Base-by-base conservation (phyloP, 1,140 invertebrate genomes). In the Penaeus indicus region DNA sequence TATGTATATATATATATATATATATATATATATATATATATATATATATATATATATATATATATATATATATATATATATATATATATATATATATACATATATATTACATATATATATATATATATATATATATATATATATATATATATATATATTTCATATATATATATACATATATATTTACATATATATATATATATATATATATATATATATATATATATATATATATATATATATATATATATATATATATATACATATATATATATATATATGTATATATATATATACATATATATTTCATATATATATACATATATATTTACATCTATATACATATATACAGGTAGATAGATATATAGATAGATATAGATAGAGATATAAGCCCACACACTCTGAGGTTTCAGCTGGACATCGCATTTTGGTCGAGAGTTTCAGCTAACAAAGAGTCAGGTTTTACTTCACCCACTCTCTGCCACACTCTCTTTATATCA, bases 181-280 rank as follows among this genome's bases (percentile, higher is more conserved):
- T 25, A 67, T 25, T 5, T 25, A 67, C 4, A 67, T 11, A 67
- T 11, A 5, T 25, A 67, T 25, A 13, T 11, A 67, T 11, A 67
- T 7, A 67, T 11, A 0, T 25, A 67, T 11, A 67, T 11, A 67
- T 11, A 67, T 11, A 67, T 11, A 67, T 7, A 67, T 25, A 67
- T 25, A 67, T 25, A 67, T 25, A 5, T 4, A 67, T 25, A 67
- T 25, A 67, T 25, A 18, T 67, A n/a, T 67, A n/a, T 67, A 3
- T 67, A n/a, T 3, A n/a, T 67, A n/a, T 67, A n/a, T 67, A n/a
- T 67, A n/a, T 67, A n/a, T 67, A n/a, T 67, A n/a, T 67, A n/a
- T 67, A n/a, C 3, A n/a, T 67, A n/a, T 67, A n/a, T 67, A n/a
- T 67, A n/a, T 67, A n/a, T 67, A n/a, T 67, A n/a, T 67, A n/a